Evolutionary conservation across 2,797 vertebrate genomes (phyloP), one percentile per base, ranked within the genome.

Genomic region (Tragelaphus eurycerus): DNA sequence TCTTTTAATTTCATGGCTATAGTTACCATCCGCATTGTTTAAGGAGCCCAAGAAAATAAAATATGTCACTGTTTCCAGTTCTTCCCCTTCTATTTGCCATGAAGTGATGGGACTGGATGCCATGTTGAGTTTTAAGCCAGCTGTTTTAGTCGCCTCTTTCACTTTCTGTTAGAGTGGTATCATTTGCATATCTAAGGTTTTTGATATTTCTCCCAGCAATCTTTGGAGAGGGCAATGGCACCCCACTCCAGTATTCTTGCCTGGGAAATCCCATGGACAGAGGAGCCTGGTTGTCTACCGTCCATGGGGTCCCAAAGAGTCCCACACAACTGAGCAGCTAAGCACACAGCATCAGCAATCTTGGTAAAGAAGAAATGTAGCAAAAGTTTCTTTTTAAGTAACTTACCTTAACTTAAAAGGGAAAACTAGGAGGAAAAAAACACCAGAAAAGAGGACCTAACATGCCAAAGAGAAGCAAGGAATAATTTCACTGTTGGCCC

Each of bases 261-360:
- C 8, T 67, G n/a, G 64, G 4, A 19, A 19, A 34, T 21, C n/a
- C n/a, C 64, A 19, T 21, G 64, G n/a, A 67, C 8, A 19, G n/a
- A 19, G n/a, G 64, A 21, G 8, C 64, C n/a, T 67, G 62, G 64
- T 5, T 11, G n/a, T 5, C n/a, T 19, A 11, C 17, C 3, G n/a
- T 34, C n/a, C n/a, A 2, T 19, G 62, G 62, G 16, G 62, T 67
- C 1, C 0, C 62, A 34, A 10, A 34, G n/a, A 67, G n/a, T 0
- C 2, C 43, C 43, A 11, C 17, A 34, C 1, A 4, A 21, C 4
- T 34, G n/a, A 34, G 17, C 1, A 0, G 11, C 4, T 5, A 34
- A 34, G 2, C 16, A 2, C 4, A 19, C 4, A 34, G 64, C 64
- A 34, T 11, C 34, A 23, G 34, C 21, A 71, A 38, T 23, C 67